Evolutionary conservation across 2,888 invertebrate species (phyloP).

Genomic region (Malthinus flaveolus): DNA sequence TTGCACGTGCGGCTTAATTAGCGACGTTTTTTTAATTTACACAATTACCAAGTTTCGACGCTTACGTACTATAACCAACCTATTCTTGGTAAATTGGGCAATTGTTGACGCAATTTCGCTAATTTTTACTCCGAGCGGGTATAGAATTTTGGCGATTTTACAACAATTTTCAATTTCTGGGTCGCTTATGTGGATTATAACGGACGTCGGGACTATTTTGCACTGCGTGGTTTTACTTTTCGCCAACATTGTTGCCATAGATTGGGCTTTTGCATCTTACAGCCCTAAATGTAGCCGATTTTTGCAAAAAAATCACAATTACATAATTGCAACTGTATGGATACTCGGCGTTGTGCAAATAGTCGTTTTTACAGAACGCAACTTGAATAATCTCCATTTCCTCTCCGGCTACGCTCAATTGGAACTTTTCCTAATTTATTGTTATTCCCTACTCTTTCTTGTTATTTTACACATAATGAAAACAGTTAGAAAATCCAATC

Average conservation of each 20-base stretch:
- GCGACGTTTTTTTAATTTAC: slow-evolving; percentile 2
- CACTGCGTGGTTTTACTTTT: neutral
- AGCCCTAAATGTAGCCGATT: neutral
- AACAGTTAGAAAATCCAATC: neutral
- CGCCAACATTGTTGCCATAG: neutral
- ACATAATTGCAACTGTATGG: neutral
- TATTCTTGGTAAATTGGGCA: slow-evolving; percentile 14
- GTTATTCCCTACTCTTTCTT: neutral
- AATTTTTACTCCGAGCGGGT: slow-evolving; percentile 4
- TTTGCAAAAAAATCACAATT: neutral
- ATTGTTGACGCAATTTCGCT: slow-evolving; percentile 7
- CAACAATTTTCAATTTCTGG: neutral
- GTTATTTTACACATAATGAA: slow-evolving; percentile 1
- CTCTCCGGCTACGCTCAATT: neutral
- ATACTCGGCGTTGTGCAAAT: neutral
- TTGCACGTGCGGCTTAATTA: neutral
- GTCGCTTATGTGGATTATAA: neutral
- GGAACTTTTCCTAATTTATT: too few species aligned
- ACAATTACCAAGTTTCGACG: slow-evolving; percentile 8
- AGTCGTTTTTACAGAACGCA: neutral
- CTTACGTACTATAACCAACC: slow-evolving; percentile 2
- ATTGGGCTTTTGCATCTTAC: slow-evolving; percentile 2
- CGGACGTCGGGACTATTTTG: neutral
- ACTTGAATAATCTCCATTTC: neutral
- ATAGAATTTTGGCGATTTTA: neutral